phyloP scores from a whole-genome alignment of 1,140 invertebrate genomes.

The Teleopsis dalmanni region DNA sequence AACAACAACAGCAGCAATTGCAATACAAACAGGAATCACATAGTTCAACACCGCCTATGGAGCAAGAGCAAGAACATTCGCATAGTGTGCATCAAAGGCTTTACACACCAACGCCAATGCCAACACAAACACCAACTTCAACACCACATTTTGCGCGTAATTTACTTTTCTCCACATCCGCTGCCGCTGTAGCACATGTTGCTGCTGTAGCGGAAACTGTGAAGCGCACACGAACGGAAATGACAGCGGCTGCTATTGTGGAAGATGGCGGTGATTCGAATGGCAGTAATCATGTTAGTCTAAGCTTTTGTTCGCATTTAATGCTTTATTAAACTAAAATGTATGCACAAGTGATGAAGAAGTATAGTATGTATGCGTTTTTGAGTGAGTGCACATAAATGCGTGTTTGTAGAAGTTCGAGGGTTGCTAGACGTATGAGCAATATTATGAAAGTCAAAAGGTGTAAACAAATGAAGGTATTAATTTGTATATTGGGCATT shows the following conservation, averaged over 20 bases:
- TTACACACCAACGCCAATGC: background rate
- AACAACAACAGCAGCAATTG: conserved; percentile 1
- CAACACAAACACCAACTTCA: conserved; percentile 2
- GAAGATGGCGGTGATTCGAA: conserved; percentile 1
- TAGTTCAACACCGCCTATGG: background rate
- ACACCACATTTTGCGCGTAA: conserved; percentile 28
- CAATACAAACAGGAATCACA: background rate
- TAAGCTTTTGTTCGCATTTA: too few relatives aligned
- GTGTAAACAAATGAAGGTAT: too few relatives aligned
- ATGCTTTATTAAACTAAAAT: too few relatives aligned
- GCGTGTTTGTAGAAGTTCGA: too few relatives aligned
- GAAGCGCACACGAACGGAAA: too few relatives aligned
- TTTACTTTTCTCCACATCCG: conserved; percentile 32
- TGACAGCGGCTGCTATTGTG: conserved; percentile 3
- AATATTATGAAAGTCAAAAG: too few relatives aligned
- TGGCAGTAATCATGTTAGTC: conserved; percentile 5
- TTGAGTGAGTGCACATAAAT: too few relatives aligned
- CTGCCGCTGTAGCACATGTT: conserved; percentile 15
- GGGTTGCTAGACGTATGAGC: too few relatives aligned
- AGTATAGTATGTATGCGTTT: too few relatives aligned
- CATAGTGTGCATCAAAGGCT: background rate
- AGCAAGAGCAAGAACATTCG: background rate
- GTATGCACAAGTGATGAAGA: too few relatives aligned
- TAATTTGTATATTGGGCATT: too few relatives aligned
- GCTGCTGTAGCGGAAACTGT: conserved; percentile 20